A percentile compares a stretch with the other conserved stretches of the same genome.
phyloP scores from a whole-genome alignment of 1,140 invertebrate species.

The Penaeus chinensis region DNA sequence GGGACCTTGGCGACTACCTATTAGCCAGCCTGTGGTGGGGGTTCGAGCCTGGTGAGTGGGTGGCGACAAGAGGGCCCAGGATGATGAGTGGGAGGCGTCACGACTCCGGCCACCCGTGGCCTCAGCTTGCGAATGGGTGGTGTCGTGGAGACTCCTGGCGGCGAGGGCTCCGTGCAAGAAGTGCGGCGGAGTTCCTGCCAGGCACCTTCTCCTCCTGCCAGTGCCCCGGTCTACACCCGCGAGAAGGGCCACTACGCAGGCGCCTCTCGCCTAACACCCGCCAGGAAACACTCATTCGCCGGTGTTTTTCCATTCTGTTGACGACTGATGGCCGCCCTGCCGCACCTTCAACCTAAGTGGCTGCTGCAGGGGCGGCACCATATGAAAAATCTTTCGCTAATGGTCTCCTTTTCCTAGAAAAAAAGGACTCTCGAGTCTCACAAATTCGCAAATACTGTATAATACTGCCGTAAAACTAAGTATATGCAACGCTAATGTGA shows the following conservation, averaged over 20 bases:
- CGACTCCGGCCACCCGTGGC: too few species aligned
- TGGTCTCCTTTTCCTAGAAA: slow-evolving; percentile 14
- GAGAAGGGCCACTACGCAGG: slow-evolving; percentile 32
- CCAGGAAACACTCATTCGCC: slow-evolving; percentile 40
- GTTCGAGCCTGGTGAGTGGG: too few species aligned
- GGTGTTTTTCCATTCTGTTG: slow-evolving; percentile 57
- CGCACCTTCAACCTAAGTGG: slow-evolving; percentile 45
- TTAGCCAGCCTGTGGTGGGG: too few species aligned
- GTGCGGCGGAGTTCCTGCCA: slow-evolving; percentile 31
- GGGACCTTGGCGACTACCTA: too few species aligned
- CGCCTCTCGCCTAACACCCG: slow-evolving; percentile 35
- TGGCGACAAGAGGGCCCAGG: too few species aligned
- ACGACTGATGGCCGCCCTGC: slow-evolving; percentile 39
- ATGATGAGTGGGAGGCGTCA: too few species aligned
- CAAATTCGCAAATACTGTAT: too few species aligned
- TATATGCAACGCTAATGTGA: too few species aligned
- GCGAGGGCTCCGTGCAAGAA: slow-evolving; percentile 27
- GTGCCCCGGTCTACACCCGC: slow-evolving; percentile 35
- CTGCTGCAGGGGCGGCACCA: slow-evolving; percentile 42
- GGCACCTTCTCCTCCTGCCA: slow-evolving; percentile 28
- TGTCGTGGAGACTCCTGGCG: slow-evolving; percentile 21
- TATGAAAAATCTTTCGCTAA: slow-evolving; percentile 38
- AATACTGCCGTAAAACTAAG: too few species aligned
- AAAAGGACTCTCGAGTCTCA: slow-evolving; percentile 8
- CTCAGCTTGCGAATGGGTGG: too few species aligned